phyloP scores from a whole-genome alignment of 2,113 vertebrate genomes.

The Takifugu bimaculatus region DNA sequence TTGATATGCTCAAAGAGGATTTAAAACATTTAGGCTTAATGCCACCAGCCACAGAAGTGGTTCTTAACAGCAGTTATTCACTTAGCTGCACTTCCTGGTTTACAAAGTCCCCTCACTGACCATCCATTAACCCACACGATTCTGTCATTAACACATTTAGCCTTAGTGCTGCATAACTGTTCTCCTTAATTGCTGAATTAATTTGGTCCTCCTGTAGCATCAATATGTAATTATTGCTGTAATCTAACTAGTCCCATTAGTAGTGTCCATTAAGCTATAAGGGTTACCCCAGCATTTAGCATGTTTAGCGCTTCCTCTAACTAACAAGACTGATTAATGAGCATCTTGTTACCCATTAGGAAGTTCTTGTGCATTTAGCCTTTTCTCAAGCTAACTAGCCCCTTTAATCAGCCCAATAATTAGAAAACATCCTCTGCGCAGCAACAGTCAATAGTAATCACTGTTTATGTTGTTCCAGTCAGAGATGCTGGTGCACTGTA shows the following conservation, averaged over 20 bases:
- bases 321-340: conserved; percentile 65
- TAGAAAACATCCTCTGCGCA: conserved; percentile 95
- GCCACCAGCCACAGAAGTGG: conserved; percentile 21
- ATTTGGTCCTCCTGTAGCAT: conserved; percentile 45
- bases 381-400: conserved; percentile 71
- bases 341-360: conserved; percentile 69
- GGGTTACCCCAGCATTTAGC: conserved; percentile 45
- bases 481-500: conserved; percentile 79
- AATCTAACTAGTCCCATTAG: conserved; percentile 55
- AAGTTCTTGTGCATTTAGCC: conserved; percentile 61
- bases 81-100: conserved; percentile 22
- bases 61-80: conserved; percentile 36
- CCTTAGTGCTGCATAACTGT: conserved; percentile 34
- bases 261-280: conserved; percentile 44
- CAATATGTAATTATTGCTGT: conserved; percentile 25
- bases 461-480: conserved; percentile 98
- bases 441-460: conserved; percentile 99
- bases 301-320: conserved; percentile 62
- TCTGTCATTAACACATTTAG: conserved; percentile 52
- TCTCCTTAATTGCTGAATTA: conserved; percentile 50
- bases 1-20: not conserved
- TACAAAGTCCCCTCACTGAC: conserved; percentile 35
- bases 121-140: conserved; percentile 40
- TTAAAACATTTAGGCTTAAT: conserved; percentile 20
- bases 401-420: conserved; percentile 97